Conservation (phyloP, 2,113 vertebrate genomes). For the Chaetorhynchus papuensis region DNA sequence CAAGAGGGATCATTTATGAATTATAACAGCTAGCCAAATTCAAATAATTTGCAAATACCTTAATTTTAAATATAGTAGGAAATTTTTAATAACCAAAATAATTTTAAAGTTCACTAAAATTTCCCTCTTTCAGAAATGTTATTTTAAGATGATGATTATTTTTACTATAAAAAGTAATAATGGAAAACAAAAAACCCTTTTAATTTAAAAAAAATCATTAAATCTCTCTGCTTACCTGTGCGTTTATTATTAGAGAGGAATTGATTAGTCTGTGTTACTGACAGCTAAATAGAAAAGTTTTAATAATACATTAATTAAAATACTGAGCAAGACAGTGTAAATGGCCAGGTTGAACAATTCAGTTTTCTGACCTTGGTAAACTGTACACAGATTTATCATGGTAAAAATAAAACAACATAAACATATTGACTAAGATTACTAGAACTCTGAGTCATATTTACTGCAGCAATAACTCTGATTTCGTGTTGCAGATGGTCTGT, state of each 20-base stretch:
- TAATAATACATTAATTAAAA: background rate
- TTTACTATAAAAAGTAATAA: background rate
- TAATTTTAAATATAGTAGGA: background rate
- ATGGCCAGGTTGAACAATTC: background rate
- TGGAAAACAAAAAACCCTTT: accelerated
- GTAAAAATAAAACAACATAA: background rate
- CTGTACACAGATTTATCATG: background rate
- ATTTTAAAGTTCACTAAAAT: background rate
- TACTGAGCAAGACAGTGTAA: accelerated
- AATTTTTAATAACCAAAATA: accelerated
- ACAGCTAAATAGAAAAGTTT: background rate
- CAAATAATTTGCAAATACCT: background rate
- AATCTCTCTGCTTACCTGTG: background rate
- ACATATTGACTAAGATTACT: background rate
- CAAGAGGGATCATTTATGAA: background rate
- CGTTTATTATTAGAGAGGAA: background rate
- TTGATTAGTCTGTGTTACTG: background rate
- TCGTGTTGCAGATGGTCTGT: background rate
- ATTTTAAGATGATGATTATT: background rate
- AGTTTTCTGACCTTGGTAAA: background rate
- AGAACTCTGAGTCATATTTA: background rate
- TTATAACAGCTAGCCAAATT: background rate
- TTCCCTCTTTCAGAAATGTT: background rate
- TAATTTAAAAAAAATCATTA: background rate
- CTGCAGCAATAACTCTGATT: background rate